phyloP scores from a whole-genome alignment of 1,140 invertebrate genomes.

The Drosophila nikananu region DNA sequence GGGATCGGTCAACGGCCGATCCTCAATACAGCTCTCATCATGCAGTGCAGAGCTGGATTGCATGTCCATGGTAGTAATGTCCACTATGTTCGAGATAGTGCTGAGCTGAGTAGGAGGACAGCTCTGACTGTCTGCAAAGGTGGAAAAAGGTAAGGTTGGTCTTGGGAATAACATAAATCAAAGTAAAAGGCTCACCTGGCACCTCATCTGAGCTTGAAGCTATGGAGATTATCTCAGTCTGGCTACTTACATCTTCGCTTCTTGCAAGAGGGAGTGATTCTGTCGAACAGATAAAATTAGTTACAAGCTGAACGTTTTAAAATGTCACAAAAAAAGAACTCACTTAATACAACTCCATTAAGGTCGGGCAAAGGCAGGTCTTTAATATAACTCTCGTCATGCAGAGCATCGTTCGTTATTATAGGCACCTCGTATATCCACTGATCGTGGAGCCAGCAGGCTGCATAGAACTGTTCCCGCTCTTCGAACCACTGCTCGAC shows the following conservation, averaged over 20 bases:
- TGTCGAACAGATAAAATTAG: not conserved
- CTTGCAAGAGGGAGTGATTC: not conserved
- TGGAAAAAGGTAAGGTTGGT: not conserved
- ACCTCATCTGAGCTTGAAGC: not conserved
- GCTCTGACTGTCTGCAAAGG: not conserved
- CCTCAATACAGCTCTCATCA: not conserved
- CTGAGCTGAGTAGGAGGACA: constrained; percentile 21
- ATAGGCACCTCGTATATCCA: constrained; percentile 48
- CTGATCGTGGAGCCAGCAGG: constrained; percentile 48
- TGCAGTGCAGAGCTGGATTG: not conserved
- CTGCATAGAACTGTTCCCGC: constrained; percentile 19
- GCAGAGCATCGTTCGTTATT: constrained; percentile 12
- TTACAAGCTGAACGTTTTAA: not conserved
- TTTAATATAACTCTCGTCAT: not conserved
- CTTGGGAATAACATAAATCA: fast-evolving
- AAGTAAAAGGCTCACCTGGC: not conserved
- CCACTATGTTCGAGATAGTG: not conserved
- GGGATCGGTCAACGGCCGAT: too few species aligned
- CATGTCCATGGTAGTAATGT: not conserved
- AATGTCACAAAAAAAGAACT: not conserved
- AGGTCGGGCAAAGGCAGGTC: not conserved
- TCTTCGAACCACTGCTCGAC: constrained; percentile 17
- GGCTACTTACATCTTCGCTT: not conserved
- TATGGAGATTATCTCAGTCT: not conserved
- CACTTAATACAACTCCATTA: not conserved